phyloP scores from a whole-genome alignment of 2,797 vertebrate genomes.

The Pangasius krempfi region DNA sequence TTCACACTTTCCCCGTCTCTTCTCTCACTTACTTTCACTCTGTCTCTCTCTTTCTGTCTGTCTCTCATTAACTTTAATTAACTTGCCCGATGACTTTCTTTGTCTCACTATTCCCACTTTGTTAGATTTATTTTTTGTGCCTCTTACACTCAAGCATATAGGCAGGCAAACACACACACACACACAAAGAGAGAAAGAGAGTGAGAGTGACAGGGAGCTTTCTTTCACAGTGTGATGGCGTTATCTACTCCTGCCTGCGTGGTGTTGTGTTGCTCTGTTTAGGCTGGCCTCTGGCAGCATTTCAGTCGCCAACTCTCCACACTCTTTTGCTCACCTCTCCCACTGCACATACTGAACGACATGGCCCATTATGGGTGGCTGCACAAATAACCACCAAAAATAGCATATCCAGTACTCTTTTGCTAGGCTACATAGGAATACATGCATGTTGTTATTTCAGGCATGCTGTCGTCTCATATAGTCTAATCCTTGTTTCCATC shows the following conservation, averaged over 20 bases:
- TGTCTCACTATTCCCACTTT: background rate
- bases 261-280: constrained; percentile 28
- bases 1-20: constrained; percentile 33
- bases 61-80: constrained; percentile 12
- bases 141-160: background rate
- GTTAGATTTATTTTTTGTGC: background rate
- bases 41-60: background rate
- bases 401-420: background rate
- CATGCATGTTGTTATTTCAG: background rate
- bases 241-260: constrained; percentile 9
- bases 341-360: background rate
- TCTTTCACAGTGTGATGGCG: constrained; percentile 29
- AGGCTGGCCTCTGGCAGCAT: constrained; percentile 26
- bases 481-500: background rate
- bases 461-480: background rate
- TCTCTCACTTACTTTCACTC: background rate
- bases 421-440: background rate
- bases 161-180: background rate
- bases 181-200: background rate
- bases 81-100: constrained; percentile 8
- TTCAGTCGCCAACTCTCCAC: constrained; percentile 16
- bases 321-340: constrained; percentile 17
- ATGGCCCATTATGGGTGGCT: constrained; percentile 10
- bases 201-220: background rate
- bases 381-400: background rate